A percentile compares a stretch with the other conserved stretches of the same genome.
Conservation (phyloP, 1,140 invertebrate species). For the Trichogramma pretiosum region DNA sequence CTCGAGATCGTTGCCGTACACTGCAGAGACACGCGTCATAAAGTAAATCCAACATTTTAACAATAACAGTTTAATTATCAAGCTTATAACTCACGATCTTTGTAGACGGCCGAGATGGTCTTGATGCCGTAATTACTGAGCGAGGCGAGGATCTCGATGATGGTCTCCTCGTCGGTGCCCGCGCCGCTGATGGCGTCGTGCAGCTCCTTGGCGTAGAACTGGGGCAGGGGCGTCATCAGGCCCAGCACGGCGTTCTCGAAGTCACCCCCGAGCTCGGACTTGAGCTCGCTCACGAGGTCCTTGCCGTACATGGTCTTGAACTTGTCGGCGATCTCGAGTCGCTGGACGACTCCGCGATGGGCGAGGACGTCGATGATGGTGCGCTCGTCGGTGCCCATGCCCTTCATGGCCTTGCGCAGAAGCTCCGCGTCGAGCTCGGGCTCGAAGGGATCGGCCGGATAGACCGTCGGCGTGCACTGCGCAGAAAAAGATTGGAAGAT, state of each 20-base stretch:
- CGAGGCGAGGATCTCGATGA: slow-evolving; percentile 86
- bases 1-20: slow-evolving; percentile 70
- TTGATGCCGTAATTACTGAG: slow-evolving; percentile 80
- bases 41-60: background rate
- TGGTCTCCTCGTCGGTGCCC: slow-evolving; percentile 79
- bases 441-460: slow-evolving; percentile 75
- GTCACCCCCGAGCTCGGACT: slow-evolving; percentile 80
- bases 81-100: slow-evolving; percentile 76
- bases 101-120: slow-evolving; percentile 75
- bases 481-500: too few species aligned
- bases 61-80: too few species aligned
- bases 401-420: slow-evolving; percentile 87
- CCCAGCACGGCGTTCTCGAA: slow-evolving; percentile 82
- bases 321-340: slow-evolving; percentile 78
- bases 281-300: slow-evolving; percentile 79
- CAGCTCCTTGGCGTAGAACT: slow-evolving; percentile 82
- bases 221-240: slow-evolving; percentile 75
- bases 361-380: slow-evolving; percentile 84
- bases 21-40: too few species aligned
- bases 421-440: slow-evolving; percentile 76
- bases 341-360: slow-evolving; percentile 76
- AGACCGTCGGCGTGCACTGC: slow-evolving; percentile 79
- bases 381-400: slow-evolving; percentile 85
- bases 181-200: slow-evolving; percentile 77
- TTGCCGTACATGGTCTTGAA: slow-evolving; percentile 95